Base-by-base conservation (phyloP, 2,888 invertebrate genomes). In the Dexiosoma caninum region DNA sequence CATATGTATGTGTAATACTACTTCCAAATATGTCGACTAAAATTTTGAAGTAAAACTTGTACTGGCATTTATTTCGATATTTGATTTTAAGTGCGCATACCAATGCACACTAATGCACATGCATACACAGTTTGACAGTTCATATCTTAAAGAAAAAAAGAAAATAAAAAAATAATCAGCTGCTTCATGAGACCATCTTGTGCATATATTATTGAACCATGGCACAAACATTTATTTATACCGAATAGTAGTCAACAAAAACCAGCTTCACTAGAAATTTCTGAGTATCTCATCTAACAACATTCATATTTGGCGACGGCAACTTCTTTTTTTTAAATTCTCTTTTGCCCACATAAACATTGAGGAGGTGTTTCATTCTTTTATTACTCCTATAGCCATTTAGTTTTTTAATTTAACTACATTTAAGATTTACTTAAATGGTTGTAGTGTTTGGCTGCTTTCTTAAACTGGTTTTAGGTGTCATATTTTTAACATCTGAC, bases 291-390 rank as follows among this genome's bases (percentile, higher is more conserved):
- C 27, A 12, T 16, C 21, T 30, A 51, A 9, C 12, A 42, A n/a
- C 40, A 49, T 62, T 62, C 44, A 35, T 67, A 78, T 78, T 78
- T 78, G 77, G 77, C 77, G 66, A 70, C 51, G 49, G 5, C 71
- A 64, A 71, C 42, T 57, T 77, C 70, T 57, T 77, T 77, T 69
- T 53, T 40, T 32, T n/a, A n/a, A n/a, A n/a, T n/a, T n/a, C n/a
- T n/a, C n/a, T n/a, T n/a, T 35, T 40, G 3, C 12, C 51, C 32
- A 64, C 77, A 77, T 66, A 78, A 71, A 78, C 71, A 70, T 70
- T 35, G 57, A 64, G 70, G 70, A 71, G 59, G 64, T 57, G 23
- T 77, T 57, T 76, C 5, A 19, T 60, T 74, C 12, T 3, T 46
- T 51, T 16, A n/a, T 1, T 21, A 9, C n/a, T n/a, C n/a, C n/a